Base-by-base conservation (phyloP, 2,797 vertebrate genomes). In the Falco berigora region DNA sequence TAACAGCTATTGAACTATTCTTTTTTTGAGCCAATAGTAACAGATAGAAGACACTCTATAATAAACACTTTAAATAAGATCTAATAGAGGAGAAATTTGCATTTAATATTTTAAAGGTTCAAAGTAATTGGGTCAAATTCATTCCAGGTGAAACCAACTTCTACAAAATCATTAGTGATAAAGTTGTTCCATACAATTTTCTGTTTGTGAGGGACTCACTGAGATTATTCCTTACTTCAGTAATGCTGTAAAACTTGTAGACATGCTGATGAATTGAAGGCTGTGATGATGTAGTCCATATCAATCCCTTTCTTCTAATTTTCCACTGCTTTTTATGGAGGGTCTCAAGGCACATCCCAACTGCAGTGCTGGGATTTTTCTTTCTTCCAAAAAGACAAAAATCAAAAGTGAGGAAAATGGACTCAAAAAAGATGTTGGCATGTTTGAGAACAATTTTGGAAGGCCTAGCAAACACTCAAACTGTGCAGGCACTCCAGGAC, bases 311-410 rank as follows among this genome's bases (percentile, higher is more conserved):
- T 49, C 30, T 73, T 82, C 36, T 34, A 42, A 25, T 72, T 49
- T 82, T 49, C 21, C 32, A 14, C 32, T 34, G 27, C 14, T 78
- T 84, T 67, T 84, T 59, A 44, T 3, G 1, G 18, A 38, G 40
- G 17, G 3, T 68, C 52, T 63, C 0, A 3, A 38, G 62, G 28
- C 24, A 44, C 12, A 36, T 34, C 76, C 47, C 20, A 68, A 59
- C 14, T 36, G 34, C n/a, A n/a, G 25, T 3, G 2, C 11, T 2
- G 0, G 38, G 7, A 6, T 61, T 30, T 20, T 50, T 34, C 72
- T 67, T 80, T 14, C 64, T 68, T 61, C 50, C 64, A 34, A 83
- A 82, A 78, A 53, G 7, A 2, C 21, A 49, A 36, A 23, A 61
- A 61, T 17, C 34, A 67, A 56, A 77, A 12, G 32, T 30, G 16